phyloP scores from a whole-genome alignment of 2,113 vertebrate genomes.

The Pao palembangensis region DNA sequence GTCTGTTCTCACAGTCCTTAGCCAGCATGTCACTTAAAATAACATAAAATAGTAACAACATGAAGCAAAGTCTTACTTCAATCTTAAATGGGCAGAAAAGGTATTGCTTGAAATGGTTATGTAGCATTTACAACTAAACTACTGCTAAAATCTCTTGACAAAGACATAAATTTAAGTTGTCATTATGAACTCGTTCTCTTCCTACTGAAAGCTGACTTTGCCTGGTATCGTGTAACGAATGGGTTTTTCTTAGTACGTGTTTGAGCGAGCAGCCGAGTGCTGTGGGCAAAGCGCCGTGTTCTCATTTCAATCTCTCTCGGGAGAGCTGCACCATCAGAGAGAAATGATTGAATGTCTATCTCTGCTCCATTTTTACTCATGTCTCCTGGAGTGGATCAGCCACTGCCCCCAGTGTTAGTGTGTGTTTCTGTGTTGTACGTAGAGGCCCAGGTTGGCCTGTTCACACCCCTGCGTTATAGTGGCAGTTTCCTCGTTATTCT shows the following conservation, averaged over 20 bases:
- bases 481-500: constrained; percentile 2
- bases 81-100: constrained; percentile 2
- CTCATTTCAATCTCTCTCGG: constrained; percentile 67
- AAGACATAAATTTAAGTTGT: constrained; percentile 35
- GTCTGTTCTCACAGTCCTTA: neutral
- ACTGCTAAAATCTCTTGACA: constrained; percentile 6
- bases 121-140: constrained; percentile 9
- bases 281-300: constrained; percentile 62
- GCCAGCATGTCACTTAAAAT: constrained; percentile 27
- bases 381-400: constrained; percentile 64
- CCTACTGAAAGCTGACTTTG: constrained; percentile 37
- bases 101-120: constrained; percentile 1
- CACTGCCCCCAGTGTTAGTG: constrained; percentile 42
- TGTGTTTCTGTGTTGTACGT: constrained; percentile 18
- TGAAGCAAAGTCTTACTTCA: constrained; percentile 3
- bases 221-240: constrained; percentile 50
- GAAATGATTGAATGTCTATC: constrained; percentile 73
- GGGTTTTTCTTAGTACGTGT: constrained; percentile 49
- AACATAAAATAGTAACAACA: constrained; percentile 4
- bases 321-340: constrained; percentile 58
- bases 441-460: constrained; percentile 11
- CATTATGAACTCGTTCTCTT: constrained; percentile 33
- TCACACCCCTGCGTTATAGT: neutral
- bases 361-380: constrained; percentile 69
- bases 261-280: constrained; percentile 59